These are phyloP conservation scores for Dendrocincla fuliginosa DNA, from an alignment of 2,797 vertebrate genomes.

Conservation along the genomic window DNA sequence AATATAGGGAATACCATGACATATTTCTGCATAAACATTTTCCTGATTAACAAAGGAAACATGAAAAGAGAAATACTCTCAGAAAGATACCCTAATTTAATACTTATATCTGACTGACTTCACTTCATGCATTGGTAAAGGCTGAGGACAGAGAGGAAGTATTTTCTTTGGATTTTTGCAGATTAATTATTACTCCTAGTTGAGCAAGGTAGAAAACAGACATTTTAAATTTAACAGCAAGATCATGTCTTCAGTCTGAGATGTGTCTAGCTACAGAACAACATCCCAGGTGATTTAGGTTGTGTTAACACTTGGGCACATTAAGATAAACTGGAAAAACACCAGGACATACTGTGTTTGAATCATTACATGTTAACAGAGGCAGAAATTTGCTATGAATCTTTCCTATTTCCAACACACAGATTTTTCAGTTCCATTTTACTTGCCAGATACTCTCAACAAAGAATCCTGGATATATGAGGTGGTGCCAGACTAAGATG, in stretches of 20 bases:
- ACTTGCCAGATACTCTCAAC: background rate
- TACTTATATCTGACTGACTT: background rate
- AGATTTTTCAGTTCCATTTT: background rate
- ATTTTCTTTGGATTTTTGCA: background rate
- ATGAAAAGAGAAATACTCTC: background rate
- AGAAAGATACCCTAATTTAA: background rate
- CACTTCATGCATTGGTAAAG: background rate
- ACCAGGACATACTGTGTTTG: background rate
- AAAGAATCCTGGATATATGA: background rate
- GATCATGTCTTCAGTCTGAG: background rate
- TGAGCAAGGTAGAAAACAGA: background rate
- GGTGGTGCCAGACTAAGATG: background rate
- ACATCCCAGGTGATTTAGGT: background rate
- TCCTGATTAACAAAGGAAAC: background rate
- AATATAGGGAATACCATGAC: background rate
- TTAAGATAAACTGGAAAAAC: background rate
- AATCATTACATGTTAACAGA: background rate
- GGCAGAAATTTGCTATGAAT: background rate
- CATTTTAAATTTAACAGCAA: background rate
- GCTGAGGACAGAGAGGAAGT: background rate
- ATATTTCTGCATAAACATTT: background rate
- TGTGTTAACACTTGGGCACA: background rate
- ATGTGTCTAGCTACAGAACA: background rate
- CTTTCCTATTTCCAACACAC: background rate
- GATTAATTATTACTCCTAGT: background rate